A percentile compares a stretch with the other conserved stretches of the same genome.
Evolutionary conservation across 2,113 vertebrate species (phyloP).

Genomic region (Sturnus vulgaris): DNA sequence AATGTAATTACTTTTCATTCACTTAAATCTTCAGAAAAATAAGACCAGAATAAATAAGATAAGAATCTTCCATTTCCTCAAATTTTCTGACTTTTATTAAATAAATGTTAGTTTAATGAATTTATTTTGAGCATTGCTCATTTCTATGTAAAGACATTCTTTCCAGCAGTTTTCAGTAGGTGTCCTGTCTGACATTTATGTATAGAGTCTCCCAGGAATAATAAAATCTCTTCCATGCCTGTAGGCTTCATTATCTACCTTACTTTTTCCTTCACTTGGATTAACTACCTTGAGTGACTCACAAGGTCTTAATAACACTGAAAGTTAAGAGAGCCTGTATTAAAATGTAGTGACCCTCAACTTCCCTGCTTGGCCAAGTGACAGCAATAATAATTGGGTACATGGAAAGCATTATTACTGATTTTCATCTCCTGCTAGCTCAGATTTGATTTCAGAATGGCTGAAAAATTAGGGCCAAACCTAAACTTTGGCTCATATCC

Average conservation of each 20-base stretch:
- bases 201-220: neutral
- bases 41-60: neutral
- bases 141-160: neutral
- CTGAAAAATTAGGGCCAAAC: neutral
- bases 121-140: neutral
- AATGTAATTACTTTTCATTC: neutral
- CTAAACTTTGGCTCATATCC: neutral
- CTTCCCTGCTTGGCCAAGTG: neutral
- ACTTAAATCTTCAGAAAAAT: neutral
- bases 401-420: neutral
- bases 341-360: neutral
- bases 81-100: neutral
- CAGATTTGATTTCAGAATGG: neutral
- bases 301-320: neutral
- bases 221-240: neutral
- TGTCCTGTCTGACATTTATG: neutral
- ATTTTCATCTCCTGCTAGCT: neutral
- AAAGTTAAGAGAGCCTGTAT: neutral
- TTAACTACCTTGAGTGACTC: constrained; percentile 6
- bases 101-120: neutral
- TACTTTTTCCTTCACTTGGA: neutral
- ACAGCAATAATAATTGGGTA: neutral
- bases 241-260: constrained; percentile 9
- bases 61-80: neutral
- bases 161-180: neutral